phyloP scores from a whole-genome alignment of 2,797 vertebrate species.

The Syndactyla subalaris region DNA sequence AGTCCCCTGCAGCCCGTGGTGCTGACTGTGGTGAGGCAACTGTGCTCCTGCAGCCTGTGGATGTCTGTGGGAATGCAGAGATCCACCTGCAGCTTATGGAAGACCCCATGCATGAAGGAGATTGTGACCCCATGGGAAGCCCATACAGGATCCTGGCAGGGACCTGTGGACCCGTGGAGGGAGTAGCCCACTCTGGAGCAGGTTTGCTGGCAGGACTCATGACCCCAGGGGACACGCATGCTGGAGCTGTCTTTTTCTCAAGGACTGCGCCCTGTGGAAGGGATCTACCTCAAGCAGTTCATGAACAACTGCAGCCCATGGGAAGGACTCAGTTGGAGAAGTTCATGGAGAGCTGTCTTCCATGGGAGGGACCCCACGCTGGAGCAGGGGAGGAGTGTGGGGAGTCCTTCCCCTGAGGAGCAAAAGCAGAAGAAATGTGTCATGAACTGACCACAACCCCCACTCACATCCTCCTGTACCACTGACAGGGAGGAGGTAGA shows the following conservation, averaged over 20 bases:
- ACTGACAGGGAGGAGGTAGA: neutral
- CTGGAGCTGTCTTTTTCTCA: neutral
- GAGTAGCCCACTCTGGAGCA: neutral
- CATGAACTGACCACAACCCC: neutral
- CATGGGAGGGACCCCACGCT: accelerated
- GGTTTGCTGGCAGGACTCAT: neutral
- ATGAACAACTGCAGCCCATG: neutral
- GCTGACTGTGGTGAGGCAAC: neutral
- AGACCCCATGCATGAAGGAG: neutral
- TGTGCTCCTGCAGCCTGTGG: neutral
- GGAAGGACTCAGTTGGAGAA: neutral
- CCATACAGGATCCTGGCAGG: neutral
- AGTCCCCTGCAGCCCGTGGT: neutral
- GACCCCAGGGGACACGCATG: accelerated
- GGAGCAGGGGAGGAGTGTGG: neutral
- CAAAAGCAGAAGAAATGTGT: neutral
- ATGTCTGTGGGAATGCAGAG: neutral
- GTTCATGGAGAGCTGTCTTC: neutral
- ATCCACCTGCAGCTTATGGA: neutral
- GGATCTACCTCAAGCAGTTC: neutral
- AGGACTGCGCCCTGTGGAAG: neutral
- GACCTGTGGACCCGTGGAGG: neutral
- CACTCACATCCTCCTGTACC: neutral
- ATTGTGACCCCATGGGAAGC: neutral
- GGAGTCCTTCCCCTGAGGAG: neutral